Base-by-base conservation (phyloP, 2,888 invertebrate genomes). In the Metellina segmentata region DNA sequence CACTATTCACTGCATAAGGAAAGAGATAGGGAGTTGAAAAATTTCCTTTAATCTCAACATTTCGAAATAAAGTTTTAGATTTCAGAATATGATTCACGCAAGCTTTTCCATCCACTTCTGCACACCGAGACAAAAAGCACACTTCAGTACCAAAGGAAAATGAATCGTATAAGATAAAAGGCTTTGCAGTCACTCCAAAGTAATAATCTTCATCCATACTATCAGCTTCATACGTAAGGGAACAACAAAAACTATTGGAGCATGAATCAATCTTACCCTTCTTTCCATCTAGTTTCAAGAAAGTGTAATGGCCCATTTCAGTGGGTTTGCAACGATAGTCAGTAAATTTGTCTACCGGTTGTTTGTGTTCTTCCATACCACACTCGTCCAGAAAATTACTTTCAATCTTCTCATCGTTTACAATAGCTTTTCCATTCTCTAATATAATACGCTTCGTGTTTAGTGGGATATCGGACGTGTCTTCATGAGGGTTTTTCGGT, bases 241-340 rank as follows among this genome's bases (percentile, higher is more conserved):
- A 53, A 91, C 93, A 93, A 71, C 93, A 93, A 7, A 93, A 72
- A 6, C 19, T 69, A 8, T 90, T 77, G 7, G 81, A 82, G 48
- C 93, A 93, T 6, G 85, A 11, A 72, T 88, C 82, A 4, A 92
- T 16, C 16, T 13, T 49, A 20, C 77, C 90, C 52, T 78, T 49
- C 0, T 20, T 69, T n/a, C 74, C 53, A 6, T 86, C 71, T 7
- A 92, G 77, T 52, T 82, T 92, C 9, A n/a, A 13, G 77, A 75
- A 86, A 11, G 48, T 20, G 69, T 85, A 89, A 20, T 74, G 6
- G 1, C 71, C 16, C 11, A 87, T 11, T 20, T 52, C 9, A 2
- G 71, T 34, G 34, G 53, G 70, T 6, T 4, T 6, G 16, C 88
- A 91, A 1, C 79, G 77, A 9, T 88, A 91, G 34, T 88, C 85